phyloP scores from a whole-genome alignment of 2,113 vertebrate genomes.

The Plectropomus leopardus region DNA sequence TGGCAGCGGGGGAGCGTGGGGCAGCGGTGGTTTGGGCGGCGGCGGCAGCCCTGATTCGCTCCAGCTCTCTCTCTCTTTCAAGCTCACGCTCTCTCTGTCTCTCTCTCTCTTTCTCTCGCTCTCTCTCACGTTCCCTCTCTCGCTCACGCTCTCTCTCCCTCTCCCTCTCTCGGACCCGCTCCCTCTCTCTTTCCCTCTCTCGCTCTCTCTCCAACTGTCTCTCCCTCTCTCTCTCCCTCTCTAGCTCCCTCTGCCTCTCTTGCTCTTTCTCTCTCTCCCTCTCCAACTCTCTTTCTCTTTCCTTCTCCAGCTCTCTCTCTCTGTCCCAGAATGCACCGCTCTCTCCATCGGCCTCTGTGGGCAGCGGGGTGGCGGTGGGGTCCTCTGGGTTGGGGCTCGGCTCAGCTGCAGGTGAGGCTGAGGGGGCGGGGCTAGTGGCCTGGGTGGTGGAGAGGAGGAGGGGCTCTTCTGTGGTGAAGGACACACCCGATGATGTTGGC shows the following conservation, averaged over 20 bases:
- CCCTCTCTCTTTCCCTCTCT: constrained; percentile 63
- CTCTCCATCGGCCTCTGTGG: constrained; percentile 75
- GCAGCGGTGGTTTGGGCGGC: constrained; percentile 74
- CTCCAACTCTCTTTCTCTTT: constrained; percentile 39
- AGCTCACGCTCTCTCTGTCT: constrained; percentile 50
- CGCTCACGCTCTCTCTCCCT: constrained; percentile 63
- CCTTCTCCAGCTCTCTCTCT: constrained; percentile 63
- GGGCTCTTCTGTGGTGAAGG: constrained; percentile 83
- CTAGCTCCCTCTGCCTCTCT: constrained; percentile 44
- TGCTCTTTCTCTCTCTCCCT: constrained; percentile 31
- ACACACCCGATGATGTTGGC: constrained; percentile 71
- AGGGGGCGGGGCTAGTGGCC: constrained; percentile 84
- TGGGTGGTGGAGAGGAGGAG: constrained; percentile 85
- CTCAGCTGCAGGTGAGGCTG: constrained; percentile 83
- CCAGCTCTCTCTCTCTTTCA: constrained; percentile 70
- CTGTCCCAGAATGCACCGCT: constrained; percentile 71
- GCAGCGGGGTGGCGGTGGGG: constrained; percentile 49
- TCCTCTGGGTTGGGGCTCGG: constrained; percentile 80
- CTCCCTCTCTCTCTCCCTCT: constrained; percentile 51
- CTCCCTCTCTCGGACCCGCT: constrained; percentile 68
- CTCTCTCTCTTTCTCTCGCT: constrained; percentile 64
- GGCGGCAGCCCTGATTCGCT: constrained; percentile 65
- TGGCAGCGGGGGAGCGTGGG: constrained; percentile 59
- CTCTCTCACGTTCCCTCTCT: constrained; percentile 51
- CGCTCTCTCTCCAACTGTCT: constrained; percentile 61